Evolutionary conservation across 1,140 invertebrate species (phyloP).

Genomic region (Ceratosolen solmsi): DNA sequence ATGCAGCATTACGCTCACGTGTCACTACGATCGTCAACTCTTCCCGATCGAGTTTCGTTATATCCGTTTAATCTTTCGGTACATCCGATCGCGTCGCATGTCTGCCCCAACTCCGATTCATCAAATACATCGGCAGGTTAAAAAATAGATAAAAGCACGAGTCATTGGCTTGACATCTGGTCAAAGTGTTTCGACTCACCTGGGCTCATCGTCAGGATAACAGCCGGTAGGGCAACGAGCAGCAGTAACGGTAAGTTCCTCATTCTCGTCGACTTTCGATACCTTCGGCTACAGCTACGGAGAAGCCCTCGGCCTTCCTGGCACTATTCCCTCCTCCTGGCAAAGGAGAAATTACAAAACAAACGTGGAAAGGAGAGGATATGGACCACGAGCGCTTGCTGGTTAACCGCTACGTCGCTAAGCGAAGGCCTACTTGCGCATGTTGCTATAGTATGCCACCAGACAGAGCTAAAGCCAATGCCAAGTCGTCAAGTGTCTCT

Average conservation of each 20-base stretch:
- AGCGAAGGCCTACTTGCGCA: conserved; percentile 2
- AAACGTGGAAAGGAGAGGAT: background rate
- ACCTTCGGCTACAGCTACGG: background rate
- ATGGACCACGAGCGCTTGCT: background rate
- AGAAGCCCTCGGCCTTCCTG: too few relatives aligned
- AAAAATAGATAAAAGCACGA: background rate
- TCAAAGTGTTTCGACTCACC: conserved; percentile 67
- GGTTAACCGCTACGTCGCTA: background rate
- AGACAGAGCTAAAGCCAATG: background rate
- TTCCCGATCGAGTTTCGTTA: too few relatives aligned
- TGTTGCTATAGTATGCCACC: background rate
- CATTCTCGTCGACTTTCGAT: conserved; percentile 66
- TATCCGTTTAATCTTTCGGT: conserved; percentile 42
- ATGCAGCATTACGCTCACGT: conserved; percentile 38
- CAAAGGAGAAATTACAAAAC: background rate
- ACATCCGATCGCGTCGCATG: background rate
- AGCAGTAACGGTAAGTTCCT: conserved; percentile 75
- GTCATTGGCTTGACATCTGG: conserved; percentile 35
- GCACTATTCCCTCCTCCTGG: background rate
- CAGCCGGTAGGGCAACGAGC: conserved; percentile 74
- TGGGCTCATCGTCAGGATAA: conserved; percentile 74
- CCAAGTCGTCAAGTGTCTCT: conserved; percentile 20
- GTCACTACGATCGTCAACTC: conserved; percentile 11
- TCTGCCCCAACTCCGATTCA: background rate
- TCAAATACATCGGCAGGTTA: background rate